Evolutionary conservation across 1,140 invertebrate genomes (phyloP).

Genomic region (Aphelinus certus): DNA sequence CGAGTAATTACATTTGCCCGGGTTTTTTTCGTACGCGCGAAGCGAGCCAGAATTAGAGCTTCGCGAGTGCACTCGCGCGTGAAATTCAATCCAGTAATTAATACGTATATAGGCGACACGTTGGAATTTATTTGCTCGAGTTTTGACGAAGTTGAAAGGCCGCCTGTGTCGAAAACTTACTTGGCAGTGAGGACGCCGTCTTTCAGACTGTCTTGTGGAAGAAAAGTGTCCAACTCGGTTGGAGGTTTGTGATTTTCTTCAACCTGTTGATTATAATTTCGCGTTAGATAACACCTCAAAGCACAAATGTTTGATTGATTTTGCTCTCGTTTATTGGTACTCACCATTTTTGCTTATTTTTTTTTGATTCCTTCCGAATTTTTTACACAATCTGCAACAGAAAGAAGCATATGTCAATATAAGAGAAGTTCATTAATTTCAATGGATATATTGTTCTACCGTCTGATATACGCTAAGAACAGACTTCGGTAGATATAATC

Average conservation of each 20-base stretch:
- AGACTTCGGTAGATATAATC: too few relatives aligned
- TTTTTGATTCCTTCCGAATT: background rate
- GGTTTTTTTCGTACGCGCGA: too few relatives aligned
- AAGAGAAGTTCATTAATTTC: too few relatives aligned
- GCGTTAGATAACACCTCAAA: background rate
- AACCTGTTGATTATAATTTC: constrained; percentile 10
- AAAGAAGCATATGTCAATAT: constrained; percentile 1
- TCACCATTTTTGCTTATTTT: constrained; percentile 32
- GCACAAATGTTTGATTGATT: too few relatives aligned
- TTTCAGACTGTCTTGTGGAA: constrained; percentile 68
- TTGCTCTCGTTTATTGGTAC: background rate
- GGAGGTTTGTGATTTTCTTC: constrained; percentile 52
- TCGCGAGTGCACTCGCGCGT: too few relatives aligned
- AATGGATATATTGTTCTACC: too few relatives aligned
- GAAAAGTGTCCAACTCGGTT: constrained; percentile 73
- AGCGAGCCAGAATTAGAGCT: too few relatives aligned
- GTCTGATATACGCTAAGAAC: too few relatives aligned
- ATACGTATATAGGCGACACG: too few relatives aligned
- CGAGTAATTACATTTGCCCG: too few relatives aligned
- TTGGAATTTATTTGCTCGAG: background rate
- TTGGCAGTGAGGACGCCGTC: constrained; percentile 59
- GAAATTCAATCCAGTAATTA: too few relatives aligned
- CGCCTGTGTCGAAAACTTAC: constrained; percentile 46
- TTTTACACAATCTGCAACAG: constrained; percentile 23
- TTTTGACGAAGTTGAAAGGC: background rate